phyloP scores from a whole-genome alignment of 2,113 vertebrate species.

The Elanus axillaris region DNA sequence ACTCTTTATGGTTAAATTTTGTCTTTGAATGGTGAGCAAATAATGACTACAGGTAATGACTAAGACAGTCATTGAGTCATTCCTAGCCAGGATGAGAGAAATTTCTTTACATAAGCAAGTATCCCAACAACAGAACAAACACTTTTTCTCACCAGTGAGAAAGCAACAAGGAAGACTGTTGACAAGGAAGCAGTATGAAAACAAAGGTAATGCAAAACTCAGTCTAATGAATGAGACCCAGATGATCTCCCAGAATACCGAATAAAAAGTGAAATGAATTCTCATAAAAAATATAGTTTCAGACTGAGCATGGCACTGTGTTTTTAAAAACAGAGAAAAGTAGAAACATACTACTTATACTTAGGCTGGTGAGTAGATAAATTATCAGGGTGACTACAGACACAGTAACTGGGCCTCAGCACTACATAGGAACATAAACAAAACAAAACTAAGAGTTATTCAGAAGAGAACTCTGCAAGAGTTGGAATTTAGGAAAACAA shows the following conservation, averaged over 20 bases:
- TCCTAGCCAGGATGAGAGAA: neutral
- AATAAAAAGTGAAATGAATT: neutral
- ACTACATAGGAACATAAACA: neutral
- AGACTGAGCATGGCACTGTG: neutral
- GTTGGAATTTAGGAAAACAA: neutral
- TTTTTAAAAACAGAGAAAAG: neutral
- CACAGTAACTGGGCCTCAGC: neutral
- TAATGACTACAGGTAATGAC: neutral
- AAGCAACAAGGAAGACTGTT: neutral
- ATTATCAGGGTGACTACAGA: neutral
- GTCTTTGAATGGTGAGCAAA: neutral
- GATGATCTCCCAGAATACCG: neutral
- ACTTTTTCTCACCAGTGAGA: neutral
- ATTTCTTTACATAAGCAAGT: neutral
- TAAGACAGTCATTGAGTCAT: neutral
- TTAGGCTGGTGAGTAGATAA: neutral
- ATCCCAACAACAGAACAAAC: neutral
- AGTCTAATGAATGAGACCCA: neutral
- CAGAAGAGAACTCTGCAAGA: neutral
- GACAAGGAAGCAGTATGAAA: neutral
- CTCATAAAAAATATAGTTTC: neutral
- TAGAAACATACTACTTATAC: neutral
- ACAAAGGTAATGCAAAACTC: neutral
- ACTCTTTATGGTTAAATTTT: neutral
- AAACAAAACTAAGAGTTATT: neutral